These are phyloP conservation scores for Chymomyza amoena DNA, from an alignment of 2,888 invertebrate species.

Conservation along the genomic window DNA sequence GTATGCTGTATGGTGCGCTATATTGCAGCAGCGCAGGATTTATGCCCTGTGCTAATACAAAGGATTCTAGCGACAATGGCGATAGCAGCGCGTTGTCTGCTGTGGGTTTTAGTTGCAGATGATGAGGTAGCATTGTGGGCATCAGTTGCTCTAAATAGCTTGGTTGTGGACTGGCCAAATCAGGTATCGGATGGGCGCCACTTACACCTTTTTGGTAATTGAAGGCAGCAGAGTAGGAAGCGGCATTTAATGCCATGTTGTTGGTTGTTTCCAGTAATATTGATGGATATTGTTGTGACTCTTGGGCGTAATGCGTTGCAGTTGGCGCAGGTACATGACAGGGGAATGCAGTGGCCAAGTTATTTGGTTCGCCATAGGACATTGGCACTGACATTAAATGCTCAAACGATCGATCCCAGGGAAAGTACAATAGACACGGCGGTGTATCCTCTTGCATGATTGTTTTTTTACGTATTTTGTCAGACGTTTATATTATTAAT, in stretches of 20 bases:
- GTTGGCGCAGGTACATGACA: constrained; percentile 7
- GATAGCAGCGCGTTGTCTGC: constrained; percentile 60
- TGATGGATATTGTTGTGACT: constrained; percentile 34
- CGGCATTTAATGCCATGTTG: constrained; percentile 39
- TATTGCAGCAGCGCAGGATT: constrained; percentile 4
- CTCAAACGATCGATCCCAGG: neutral
- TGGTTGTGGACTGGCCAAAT: constrained; percentile 29
- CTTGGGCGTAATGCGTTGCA: constrained; percentile 31
- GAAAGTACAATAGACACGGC: neutral
- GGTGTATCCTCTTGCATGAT: neutral
- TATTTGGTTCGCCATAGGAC: neutral
- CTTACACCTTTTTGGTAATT: constrained; percentile 21
- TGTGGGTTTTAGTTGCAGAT: neutral
- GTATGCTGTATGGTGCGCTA: constrained; percentile 2
- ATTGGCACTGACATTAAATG: neutral
- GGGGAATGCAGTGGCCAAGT: neutral
- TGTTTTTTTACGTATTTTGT: neutral
- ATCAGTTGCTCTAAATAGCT: constrained; percentile 39
- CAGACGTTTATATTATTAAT: too few relatives aligned
- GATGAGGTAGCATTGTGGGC: neutral
- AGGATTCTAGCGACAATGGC: constrained; percentile 59
- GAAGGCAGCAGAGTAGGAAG: constrained; percentile 39
- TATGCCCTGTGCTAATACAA: neutral
- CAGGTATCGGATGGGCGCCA: neutral
- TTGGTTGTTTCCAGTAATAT: constrained; percentile 12